Percentiles rank a stretch among this genome's conserved stretches.
These are phyloP conservation scores for Halcyon leucocephala DNA, from an alignment of 2,797 vertebrate genomes.

Conservation along the genomic window DNA sequence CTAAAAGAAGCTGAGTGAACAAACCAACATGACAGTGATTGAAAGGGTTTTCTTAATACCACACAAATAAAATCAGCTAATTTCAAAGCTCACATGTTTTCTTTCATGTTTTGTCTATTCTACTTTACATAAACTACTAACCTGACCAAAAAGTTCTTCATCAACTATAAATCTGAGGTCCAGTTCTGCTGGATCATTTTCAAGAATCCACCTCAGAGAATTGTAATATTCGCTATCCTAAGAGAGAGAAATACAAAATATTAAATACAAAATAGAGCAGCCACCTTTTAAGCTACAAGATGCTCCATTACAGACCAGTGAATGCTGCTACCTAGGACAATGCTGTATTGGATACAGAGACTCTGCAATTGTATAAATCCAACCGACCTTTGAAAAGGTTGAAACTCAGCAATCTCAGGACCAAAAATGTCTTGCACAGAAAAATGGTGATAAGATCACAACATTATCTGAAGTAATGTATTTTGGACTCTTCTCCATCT, in stretches of 20 bases:
- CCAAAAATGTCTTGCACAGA: neutral
- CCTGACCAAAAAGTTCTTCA: constrained; percentile 98
- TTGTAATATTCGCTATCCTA: constrained; percentile 98
- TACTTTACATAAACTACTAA: constrained; percentile 57
- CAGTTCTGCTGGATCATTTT: constrained; percentile 94
- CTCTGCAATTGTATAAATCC: neutral
- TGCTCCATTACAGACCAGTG: neutral
- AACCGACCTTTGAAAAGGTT: neutral
- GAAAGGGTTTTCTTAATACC: neutral
- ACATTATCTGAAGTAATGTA: neutral
- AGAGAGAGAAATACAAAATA: neutral
- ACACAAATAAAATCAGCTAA: neutral
- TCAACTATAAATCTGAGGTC: constrained; percentile 95
- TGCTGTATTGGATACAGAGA: neutral
- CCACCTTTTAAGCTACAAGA: neutral
- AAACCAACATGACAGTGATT: neutral
- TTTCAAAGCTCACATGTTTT: neutral
- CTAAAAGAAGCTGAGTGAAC: neutral
- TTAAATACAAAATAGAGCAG: neutral
- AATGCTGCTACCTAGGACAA: neutral
- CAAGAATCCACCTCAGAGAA: constrained; percentile 96
- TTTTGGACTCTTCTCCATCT: neutral
- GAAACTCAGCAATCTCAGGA: neutral
- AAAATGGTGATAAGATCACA: neutral
- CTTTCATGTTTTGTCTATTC: neutral